Evolutionary conservation across 2,113 vertebrate genomes (phyloP), one percentile per base, ranked within the genome.

Genomic region (Aythya baeri): DNA sequence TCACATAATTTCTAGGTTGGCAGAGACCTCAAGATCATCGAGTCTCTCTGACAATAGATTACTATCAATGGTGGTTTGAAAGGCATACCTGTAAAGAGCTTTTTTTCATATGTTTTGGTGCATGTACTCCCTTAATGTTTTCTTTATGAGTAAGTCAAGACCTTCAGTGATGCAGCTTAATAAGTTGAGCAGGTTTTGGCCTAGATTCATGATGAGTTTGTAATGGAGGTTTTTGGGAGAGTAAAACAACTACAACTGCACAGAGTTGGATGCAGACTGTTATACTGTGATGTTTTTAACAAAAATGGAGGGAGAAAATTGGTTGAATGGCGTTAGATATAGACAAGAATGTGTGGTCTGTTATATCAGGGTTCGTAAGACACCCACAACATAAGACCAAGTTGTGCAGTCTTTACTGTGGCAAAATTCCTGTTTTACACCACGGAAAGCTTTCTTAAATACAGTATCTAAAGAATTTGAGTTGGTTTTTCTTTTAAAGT

Each of bases 401-500:
- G 7, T 67, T 66, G 57, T 67, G 36, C 46, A 78, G 17, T 72
- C 62, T 85, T 72, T 55, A 65, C 15, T 67, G 29, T 86, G 36
- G 34, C 50, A 86, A 83, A 86, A 50, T 78, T 68, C 80, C 50
- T 9, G 75, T 85, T 65, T 67, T 55, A 46, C 4, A 6, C 55
- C 38, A 36, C 57, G 41, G 26, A 86, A 88, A 83, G 10, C 46
- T 83, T 88, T 82, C 31, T 44, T 83, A 85, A 81, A 75, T 41
- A 36, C 34, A 77, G 13, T 21, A 65, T 25, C 25, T 74, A 41
- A 86, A 72, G 75, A 76, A 58, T 44, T 10, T 76, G 29, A 71
- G 61, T 84, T 91, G 32, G 13, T 17, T 86, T 94, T 93, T 57
- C n/a, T 91, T 86, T 92, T 49, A 68, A 81, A 63, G 50, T 54